Base-by-base conservation (phyloP, 2,888 invertebrate species). In the Lasioglossum villosulum region DNA sequence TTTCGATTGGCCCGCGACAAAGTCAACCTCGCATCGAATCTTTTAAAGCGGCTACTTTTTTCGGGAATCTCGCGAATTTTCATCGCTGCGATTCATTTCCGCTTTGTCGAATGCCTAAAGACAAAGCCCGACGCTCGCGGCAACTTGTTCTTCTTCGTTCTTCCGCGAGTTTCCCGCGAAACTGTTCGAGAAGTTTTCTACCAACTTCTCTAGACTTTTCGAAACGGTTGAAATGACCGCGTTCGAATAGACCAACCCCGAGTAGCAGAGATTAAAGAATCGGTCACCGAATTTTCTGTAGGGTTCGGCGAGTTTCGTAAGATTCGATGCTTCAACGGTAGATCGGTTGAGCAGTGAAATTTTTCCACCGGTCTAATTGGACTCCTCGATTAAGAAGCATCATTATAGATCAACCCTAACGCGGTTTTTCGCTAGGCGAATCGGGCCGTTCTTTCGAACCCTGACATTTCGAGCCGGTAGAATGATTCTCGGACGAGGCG, bases 1-100 rank as follows among this genome's bases (percentile, higher is more conserved):
- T 66, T 88, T 88, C 84, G 86, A 89, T 89, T 84, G 81, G 48
- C 42, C 77, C 45, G 63, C 63, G 63, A 63, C 63, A 16, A n/a
- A n/a, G n/a, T n/a, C n/a, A n/a, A n/a, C n/a, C n/a, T 16, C 16
- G 59, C 59, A 4, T 0, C 27, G 59, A 27, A 59, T 59, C 59
- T 14, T 14, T 27, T 5, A 1, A 4, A 4, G 27, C 16, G 59
- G 27, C 2, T 4, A 4, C 4, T 56, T 56, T 59, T 4, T 27
- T 59, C 56, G 23, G 10, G 3, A 23, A n/a, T n/a, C n/a, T 52
- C 10, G 52, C 52, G 23, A 1, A n/a, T 23, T 23, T 52, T 16
- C 0, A 45, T 19, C 48, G 19, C 19, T 48, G 19, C 19, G 6
- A 5, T 48, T 19, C 48, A 19, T 3, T n/a, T n/a, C n/a, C 52